Base-by-base conservation (phyloP, 2,888 invertebrate species). In the Macropis europaea region DNA sequence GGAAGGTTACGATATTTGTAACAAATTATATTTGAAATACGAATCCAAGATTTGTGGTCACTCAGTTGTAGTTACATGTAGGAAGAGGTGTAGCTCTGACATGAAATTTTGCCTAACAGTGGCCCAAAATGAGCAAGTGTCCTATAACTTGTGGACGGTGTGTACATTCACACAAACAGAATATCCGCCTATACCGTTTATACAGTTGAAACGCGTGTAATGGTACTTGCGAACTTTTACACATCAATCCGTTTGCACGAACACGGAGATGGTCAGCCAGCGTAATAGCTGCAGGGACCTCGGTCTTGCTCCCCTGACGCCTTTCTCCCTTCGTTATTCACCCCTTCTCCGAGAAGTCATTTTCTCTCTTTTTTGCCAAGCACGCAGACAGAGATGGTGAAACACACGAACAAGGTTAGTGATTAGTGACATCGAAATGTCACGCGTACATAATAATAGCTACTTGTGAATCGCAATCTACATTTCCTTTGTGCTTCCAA, bases 161-260 rank as follows among this genome's bases (percentile, higher is more conserved):
- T 24, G 26, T 28, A n/a, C 38, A 17, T 17, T 45, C 15, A 34
- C 36, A 48, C 17, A 48, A 48, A 62, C 40, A 36, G 48, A 48
- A 48, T 47, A 32, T 50, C 47, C 57, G 48, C 19, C 36, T 47
- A n/a, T n/a, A 43, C 34, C 30, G 34, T 67, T 66, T 54, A 42
- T 40, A 63, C 43, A 36, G 54, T 34, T 52, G 71, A 77, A 77
- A 74, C 64, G 60, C 62, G 30, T 38, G 47, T 74, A 77, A 78
- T 74, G 60, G 47, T 68, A n/a, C 57, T 59, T 57, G 54, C 40
- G 48, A 45, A 42, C 50, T 40, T 60, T 64, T 56, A 59, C 57
- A 28, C 68, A 66, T 77, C 69, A 76, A 66, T 72, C 66, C 15
- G 43, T 28, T 57, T 50, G 64, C 54, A 57, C 24, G 15, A 50